These are phyloP conservation scores for Dendrolimus houi DNA, from an alignment of 2,888 invertebrate species.

Conservation along the genomic window DNA sequence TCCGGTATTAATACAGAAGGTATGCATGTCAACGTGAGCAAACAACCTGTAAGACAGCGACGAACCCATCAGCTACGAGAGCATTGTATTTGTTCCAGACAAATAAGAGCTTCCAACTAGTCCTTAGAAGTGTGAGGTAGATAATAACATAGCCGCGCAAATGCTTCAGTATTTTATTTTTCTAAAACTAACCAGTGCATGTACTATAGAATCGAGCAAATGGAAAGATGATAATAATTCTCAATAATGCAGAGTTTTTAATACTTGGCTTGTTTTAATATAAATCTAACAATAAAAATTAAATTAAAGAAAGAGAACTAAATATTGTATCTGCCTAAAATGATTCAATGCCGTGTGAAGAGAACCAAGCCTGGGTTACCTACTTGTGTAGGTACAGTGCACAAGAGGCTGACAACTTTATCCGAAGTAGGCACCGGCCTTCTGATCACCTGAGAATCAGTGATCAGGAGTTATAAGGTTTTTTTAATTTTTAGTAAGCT, in stretches of 20 bases:
- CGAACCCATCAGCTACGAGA: conserved; percentile 49
- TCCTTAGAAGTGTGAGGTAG: conserved; percentile 36
- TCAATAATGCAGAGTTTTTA: too few relatives aligned
- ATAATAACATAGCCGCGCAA: conserved; percentile 31
- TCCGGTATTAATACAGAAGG: conserved; percentile 41
- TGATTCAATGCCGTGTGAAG: too few relatives aligned
- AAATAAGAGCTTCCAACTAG: conserved; percentile 55
- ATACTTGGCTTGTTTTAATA: neutral
- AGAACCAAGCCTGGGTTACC: too few relatives aligned
- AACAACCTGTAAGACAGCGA: conserved; percentile 41
- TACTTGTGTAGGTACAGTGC: too few relatives aligned
- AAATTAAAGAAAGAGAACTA: too few relatives aligned
- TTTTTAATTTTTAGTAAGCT: too few relatives aligned
- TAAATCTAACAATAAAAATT: neutral
- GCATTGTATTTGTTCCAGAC: conserved; percentile 55
- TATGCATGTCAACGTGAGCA: conserved; percentile 61
- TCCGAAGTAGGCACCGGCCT: too few relatives aligned
- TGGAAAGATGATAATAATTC: too few relatives aligned
- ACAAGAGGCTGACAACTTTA: too few relatives aligned
- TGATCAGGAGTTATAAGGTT: too few relatives aligned
- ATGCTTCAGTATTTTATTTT: neutral
- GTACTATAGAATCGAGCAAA: neutral
- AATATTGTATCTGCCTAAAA: too few relatives aligned
- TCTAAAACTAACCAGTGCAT: neutral
- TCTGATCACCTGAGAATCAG: too few relatives aligned